Evolutionary conservation across 2,113 vertebrate genomes (phyloP).

Genomic region (Petroica traversi): DNA sequence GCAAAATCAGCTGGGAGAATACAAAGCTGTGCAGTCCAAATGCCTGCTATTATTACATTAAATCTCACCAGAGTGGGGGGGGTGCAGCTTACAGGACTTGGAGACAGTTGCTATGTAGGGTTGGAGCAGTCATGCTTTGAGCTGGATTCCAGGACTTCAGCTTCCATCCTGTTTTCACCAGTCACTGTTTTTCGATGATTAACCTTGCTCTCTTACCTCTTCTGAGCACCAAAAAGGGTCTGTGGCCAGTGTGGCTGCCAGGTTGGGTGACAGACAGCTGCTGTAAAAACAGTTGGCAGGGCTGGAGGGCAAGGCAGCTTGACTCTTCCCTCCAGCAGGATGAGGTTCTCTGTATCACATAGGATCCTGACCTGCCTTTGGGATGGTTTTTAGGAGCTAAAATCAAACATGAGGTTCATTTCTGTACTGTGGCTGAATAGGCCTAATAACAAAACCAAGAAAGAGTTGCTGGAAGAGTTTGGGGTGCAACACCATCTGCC

Average conservation of each 20-base stretch:
- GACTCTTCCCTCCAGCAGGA: neutral
- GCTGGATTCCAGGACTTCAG: neutral
- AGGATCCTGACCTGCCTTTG: neutral
- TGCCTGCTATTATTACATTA: neutral
- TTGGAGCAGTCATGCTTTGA: neutral
- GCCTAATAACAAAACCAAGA: neutral
- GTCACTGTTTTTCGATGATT: neutral
- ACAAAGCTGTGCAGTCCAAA: neutral
- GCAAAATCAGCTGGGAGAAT: conserved; percentile 2
- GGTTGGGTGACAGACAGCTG: neutral
- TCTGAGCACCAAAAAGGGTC: neutral
- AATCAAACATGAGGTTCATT: neutral
- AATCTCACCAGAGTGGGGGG: neutral
- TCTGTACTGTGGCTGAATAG: neutral
- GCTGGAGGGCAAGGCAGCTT: neutral
- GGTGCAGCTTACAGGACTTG: neutral
- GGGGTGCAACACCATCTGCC: neutral
- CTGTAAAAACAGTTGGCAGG: neutral
- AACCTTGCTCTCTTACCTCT: neutral
- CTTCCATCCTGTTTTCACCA: neutral
- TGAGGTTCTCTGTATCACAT: neutral
- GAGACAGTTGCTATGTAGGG: conserved; percentile 42
- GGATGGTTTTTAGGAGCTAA: neutral
- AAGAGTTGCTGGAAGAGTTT: neutral
- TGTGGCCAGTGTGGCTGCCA: neutral